phyloP scores from a whole-genome alignment of 2,888 invertebrate species.

The Nomada goodeniana region DNA sequence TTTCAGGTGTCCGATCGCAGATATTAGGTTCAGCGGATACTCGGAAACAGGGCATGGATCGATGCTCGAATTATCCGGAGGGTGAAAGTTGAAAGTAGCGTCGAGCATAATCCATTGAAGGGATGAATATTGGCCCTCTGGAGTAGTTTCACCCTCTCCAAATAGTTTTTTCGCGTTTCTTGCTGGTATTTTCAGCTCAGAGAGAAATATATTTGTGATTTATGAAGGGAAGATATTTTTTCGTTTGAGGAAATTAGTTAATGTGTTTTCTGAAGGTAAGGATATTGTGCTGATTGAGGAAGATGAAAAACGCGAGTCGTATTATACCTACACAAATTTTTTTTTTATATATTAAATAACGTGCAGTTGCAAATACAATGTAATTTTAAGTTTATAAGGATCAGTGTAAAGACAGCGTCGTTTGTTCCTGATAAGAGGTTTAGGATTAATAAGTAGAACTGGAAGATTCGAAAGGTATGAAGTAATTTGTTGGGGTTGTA shows the following conservation, averaged over 20 bases:
- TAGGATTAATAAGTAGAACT: no score
- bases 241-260: background rate
- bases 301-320: no score
- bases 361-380: no score
- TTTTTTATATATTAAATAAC: no score
- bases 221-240: background rate
- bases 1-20: conserved; percentile 47
- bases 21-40: conserved; percentile 29
- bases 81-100: background rate
- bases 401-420: no score
- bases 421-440: no score
- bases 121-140: conserved; percentile 16
- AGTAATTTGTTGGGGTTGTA: no score
- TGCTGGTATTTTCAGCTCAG: background rate
- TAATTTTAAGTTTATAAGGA: no score
- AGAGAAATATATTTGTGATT: background rate
- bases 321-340: no score
- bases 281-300: background rate
- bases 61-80: conserved; percentile 12
- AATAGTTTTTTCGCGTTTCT: background rate
- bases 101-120: background rate
- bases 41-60: background rate
- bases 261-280: background rate
- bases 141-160: background rate
- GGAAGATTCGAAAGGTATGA: no score